A percentile compares a stretch with the other conserved stretches of the same genome.
These are phyloP conservation scores for Apostichopus japonicus DNA, from an alignment of 35 echinoderm and acorn worm species.

Conservation along the genomic window DNA sequence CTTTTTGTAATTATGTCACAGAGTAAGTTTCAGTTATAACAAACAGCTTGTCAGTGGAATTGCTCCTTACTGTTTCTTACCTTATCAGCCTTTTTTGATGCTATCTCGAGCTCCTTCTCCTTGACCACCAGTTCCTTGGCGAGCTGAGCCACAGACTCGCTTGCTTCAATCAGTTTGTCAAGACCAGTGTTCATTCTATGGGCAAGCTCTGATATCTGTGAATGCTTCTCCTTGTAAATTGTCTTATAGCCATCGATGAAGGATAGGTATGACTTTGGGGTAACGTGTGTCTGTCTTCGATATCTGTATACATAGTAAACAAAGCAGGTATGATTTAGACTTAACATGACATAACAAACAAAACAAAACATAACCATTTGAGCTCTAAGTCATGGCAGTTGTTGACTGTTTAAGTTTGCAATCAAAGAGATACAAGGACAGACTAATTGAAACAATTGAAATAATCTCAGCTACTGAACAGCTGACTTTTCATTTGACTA, in stretches of 20 bases:
- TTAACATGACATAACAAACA: too few species aligned
- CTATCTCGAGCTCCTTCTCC: conserved; percentile 94
- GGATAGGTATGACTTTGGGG: conserved; percentile 99
- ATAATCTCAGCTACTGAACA: too few species aligned
- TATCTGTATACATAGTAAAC: conserved; percentile 51
- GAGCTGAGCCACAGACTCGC: conserved; percentile 89
- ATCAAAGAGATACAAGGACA: too few species aligned
- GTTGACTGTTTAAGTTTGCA: too few species aligned
- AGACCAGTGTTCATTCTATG: conserved; percentile 96
- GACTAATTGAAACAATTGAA: too few species aligned
- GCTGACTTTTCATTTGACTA: too few species aligned
- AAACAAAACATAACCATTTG: too few species aligned
- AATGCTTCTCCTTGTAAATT: conserved; percentile 89
- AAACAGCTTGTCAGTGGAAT: too few species aligned
- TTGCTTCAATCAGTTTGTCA: conserved; percentile 98
- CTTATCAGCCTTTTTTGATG: conserved; percentile 93
- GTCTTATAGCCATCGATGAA: conserved; percentile 97
- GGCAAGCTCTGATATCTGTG: conserved; percentile 85
- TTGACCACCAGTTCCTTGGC: conserved; percentile 91
- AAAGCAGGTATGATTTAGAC: too few species aligned
- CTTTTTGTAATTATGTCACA: too few species aligned
- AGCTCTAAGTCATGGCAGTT: too few species aligned
- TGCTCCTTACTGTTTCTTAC: conserved; percentile 11
- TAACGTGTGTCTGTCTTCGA: conserved; percentile 97
- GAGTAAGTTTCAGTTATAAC: too few species aligned